Conservation (phyloP, 1,140 invertebrate genomes). For the Heliconius hewitsoni region DNA sequence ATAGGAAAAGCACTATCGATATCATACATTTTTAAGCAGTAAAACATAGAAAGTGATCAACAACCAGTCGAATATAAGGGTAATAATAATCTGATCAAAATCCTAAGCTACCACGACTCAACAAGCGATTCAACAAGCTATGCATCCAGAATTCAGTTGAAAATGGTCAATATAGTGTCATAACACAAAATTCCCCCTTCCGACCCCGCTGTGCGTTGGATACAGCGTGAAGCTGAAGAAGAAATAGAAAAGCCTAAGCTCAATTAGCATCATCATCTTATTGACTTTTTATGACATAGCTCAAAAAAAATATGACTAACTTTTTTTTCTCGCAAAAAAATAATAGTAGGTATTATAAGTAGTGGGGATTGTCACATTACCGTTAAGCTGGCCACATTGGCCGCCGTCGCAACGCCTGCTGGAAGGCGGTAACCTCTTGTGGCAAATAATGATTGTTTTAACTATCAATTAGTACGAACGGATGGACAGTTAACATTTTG, state of each 20-base stretch:
- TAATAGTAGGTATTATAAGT: slow-evolving; percentile 23
- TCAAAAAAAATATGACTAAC: neutral
- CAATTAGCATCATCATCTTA: neutral
- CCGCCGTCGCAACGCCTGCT: slow-evolving; percentile 33
- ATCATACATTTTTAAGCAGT: no score
- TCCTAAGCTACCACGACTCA: no score
- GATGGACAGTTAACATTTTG: slow-evolving; percentile 14
- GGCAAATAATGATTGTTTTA: slow-evolving; percentile 31
- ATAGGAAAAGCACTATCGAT: no score
- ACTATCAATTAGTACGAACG: slow-evolving; percentile 31
- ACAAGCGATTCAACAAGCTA: no score
- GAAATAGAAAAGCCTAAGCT: neutral
- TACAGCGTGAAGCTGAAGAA: no score
- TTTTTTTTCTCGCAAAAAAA: neutral
- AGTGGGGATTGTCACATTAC: slow-evolving; percentile 40
- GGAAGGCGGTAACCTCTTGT: slow-evolving; percentile 33
- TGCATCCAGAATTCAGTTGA: no score
- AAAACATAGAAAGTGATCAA: no score
- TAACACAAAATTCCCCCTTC: no score
- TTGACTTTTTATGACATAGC: neutral
- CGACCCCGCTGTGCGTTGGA: no score
- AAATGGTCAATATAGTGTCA: no score
- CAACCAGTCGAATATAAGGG: neutral
- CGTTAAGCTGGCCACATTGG: slow-evolving; percentile 57
- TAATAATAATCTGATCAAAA: neutral